Conservation (phyloP, 2,797 vertebrate genomes). For the Macrochelys suwanniensis region DNA sequence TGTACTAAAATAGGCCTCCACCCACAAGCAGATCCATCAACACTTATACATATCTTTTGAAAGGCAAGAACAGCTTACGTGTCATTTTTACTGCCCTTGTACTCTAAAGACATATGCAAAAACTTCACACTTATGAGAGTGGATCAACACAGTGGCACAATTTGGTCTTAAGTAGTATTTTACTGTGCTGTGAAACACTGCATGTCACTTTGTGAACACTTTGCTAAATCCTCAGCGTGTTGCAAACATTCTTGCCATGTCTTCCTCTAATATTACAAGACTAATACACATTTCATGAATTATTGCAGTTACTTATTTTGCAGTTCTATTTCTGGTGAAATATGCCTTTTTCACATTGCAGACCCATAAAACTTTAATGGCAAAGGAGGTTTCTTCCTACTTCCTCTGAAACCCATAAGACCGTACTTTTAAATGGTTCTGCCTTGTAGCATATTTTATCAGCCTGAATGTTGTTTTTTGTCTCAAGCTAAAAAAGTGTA, state of each 20-base stretch:
- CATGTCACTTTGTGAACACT: not conserved
- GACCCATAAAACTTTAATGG: not conserved
- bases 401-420: not conserved
- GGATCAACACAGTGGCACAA: not conserved
- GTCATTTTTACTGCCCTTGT: not conserved
- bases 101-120: not conserved
- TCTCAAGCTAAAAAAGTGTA: not conserved
- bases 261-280: not conserved
- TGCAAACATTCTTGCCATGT: not conserved
- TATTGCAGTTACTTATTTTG: not conserved
- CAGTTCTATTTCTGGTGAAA: not conserved
- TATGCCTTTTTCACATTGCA: rapidly evolving
- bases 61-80: not conserved
- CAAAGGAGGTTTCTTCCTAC: not conserved
- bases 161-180: not conserved
- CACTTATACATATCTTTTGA: not conserved
- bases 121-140: not conserved
- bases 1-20: not conserved
- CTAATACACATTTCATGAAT: not conserved
- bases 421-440: not conserved
- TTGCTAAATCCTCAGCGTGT: not conserved
- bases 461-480: not conserved
- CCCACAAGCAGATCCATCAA: not conserved
- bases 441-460: not conserved
- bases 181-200: not conserved